Percentiles rank a stretch among this genome's conserved stretches.
Evolutionary conservation across 2,888 invertebrate species (phyloP).

Genomic region (Belgica antarctica): DNA sequence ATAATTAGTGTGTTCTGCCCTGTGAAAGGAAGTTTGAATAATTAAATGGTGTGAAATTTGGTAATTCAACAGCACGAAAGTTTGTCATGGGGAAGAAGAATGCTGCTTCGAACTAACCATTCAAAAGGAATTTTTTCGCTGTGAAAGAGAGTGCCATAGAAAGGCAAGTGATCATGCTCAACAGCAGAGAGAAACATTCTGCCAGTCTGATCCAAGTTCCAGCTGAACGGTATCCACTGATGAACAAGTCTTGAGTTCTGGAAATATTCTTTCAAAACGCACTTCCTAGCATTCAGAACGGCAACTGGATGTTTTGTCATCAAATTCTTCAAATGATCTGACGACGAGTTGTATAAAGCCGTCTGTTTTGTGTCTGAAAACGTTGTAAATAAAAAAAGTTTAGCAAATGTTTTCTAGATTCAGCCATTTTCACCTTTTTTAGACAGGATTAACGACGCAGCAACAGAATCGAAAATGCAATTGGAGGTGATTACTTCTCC

Average conservation of each 20-base stretch:
- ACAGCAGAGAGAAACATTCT: background rate
- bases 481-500: conserved; percentile 45
- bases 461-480: conserved; percentile 60
- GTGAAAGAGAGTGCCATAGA: conserved; percentile 80
- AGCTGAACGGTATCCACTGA: background rate
- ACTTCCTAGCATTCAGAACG: background rate
- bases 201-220: background rate
- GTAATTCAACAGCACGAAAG: background rate
- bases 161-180: conserved; percentile 60
- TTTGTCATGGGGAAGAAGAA: no score
- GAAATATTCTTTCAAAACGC: background rate
- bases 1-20: conserved; percentile 51
- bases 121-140: conserved; percentile 80
- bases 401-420: background rate
- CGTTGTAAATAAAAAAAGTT: background rate
- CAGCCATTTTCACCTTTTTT: conserved; percentile 56
- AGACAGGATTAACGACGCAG: conserved; percentile 63
- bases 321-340: background rate
- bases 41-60: no score
- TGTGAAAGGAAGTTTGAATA: background rate
- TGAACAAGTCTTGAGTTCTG: background rate
- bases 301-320: conserved; percentile 7
- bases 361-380: background rate
- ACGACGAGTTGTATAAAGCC: background rate
- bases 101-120: conserved; percentile 58